Conservation (phyloP, 2,797 vertebrate genomes). For the Clarias laeviceps region DNA sequence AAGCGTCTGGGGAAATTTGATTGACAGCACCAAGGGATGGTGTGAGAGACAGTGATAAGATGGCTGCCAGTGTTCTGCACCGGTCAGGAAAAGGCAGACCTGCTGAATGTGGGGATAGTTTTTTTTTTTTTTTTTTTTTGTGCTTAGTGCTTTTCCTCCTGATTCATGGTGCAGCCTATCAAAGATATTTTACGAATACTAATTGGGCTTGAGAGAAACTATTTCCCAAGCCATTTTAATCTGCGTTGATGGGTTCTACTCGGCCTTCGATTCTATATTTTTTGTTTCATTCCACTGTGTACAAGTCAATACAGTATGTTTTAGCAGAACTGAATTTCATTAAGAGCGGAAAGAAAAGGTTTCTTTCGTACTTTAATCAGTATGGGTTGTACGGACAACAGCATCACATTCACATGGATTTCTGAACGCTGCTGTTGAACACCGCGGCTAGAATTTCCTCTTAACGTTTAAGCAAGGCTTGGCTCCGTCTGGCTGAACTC, state of each 20-base stretch:
- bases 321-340: neutral
- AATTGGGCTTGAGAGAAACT: neutral
- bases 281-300: no score
- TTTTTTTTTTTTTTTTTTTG: conserved; percentile 38
- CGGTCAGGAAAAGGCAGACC: conserved; percentile 20
- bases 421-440: neutral
- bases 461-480: conserved; percentile 6
- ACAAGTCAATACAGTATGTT: neutral
- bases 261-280: neutral
- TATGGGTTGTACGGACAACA: conserved; percentile 11
- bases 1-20: conserved; percentile 67
- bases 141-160: neutral
- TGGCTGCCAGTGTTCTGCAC: conserved; percentile 61
- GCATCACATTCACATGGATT: neutral
- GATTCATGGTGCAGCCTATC: neutral
- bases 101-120: conserved; percentile 37
- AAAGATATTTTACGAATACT: neutral
- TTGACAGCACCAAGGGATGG: conserved; percentile 70
- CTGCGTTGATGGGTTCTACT: neutral
- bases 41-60: conserved; percentile 68
- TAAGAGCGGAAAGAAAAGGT: neutral
- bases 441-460: conserved; percentile 21
- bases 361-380: neutral
- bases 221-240: neutral
- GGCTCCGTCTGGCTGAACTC: conserved; percentile 25